Percentiles rank a stretch among this genome's conserved stretches.
Evolutionary conservation across 2,797 vertebrate genomes (phyloP).

Genomic region (Crax fasciolata): DNA sequence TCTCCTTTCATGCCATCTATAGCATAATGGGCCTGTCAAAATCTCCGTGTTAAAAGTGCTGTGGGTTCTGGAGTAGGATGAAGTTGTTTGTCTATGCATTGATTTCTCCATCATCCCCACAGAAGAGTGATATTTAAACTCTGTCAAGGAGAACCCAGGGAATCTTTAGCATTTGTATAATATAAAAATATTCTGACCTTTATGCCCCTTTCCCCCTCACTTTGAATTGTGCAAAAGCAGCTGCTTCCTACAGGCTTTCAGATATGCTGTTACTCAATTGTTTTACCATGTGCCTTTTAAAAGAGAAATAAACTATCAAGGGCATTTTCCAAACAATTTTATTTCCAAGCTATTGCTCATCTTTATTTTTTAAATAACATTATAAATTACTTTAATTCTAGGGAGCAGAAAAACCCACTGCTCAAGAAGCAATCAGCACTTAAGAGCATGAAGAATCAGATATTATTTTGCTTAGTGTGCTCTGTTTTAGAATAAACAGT

Average conservation of each 20-base stretch:
- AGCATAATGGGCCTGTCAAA: neutral
- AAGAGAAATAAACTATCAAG: neutral
- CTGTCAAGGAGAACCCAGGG: neutral
- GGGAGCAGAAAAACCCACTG: neutral
- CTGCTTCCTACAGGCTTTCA: neutral
- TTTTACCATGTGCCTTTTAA: neutral
- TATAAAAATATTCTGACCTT: neutral
- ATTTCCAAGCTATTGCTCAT: neutral
- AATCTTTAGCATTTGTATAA: neutral
- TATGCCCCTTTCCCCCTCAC: neutral
- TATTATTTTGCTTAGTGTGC: neutral
- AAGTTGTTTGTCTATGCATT: neutral
- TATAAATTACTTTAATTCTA: conserved; percentile 36
- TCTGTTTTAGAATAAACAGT: conserved; percentile 13
- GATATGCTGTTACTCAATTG: neutral
- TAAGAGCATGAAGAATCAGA: conserved; percentile 3
- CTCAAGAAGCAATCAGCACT: conserved; percentile 32
- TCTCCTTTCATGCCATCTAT: neutral
- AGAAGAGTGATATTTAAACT: neutral
- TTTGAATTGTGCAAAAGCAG: neutral
- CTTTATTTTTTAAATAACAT: conserved; percentile 25
- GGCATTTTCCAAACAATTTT: neutral
- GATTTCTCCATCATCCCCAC: too few relatives aligned
- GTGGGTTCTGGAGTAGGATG: neutral
- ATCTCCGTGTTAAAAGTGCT: neutral